Evolutionary conservation across 1,140 invertebrate species (phyloP), one percentile per base, ranked within the genome.

Genomic region (Heliconius hewitsoni): DNA sequence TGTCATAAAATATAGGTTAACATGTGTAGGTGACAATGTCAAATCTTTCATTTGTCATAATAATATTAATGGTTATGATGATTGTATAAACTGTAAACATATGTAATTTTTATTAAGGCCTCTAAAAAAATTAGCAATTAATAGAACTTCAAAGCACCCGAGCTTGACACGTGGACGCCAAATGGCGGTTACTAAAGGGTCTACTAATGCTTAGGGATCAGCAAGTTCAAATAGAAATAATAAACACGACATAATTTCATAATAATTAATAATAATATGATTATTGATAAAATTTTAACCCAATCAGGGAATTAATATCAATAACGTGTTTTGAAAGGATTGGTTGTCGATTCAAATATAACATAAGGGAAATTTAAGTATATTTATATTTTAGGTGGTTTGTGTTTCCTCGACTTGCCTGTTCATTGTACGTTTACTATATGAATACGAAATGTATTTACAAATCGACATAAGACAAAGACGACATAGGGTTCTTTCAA

Each of bases 81-180:
- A 30, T 66, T 66, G 60, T 66, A 66, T 66, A 66, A 30, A 66
- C 57, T 66, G 27, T 66, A 66, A 66, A 66, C 60, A 66, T 60
- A 39, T 34, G 66, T 57, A 55, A 18, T 73, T 73, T 73, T 73
- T 72, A 72, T 39, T 72, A 39, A 72, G 37, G 3, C 4, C 71
- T 72, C 11, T 37, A 79, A 83, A 90, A 90, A 90, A 90, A 86
- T 82, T 77, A 71, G 85, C 87, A 90, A 91, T 90, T 90, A 90
- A 90, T 91, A 91, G 86, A 87, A 87, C 85, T 83, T 86, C 81
- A 74, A 83, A 81, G 85, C 82, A 81, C 71, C 81, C 78, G 79
- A 85, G 82, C 73, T 85, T 89, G 90, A 88, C 91, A 93, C 90
- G 90, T 93, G 91, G 84, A 85, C 57, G 78, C 90, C 91, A 93